Conservation (phyloP, 2,797 vertebrate species). For the Pipistrellus kuhlii region DNA sequence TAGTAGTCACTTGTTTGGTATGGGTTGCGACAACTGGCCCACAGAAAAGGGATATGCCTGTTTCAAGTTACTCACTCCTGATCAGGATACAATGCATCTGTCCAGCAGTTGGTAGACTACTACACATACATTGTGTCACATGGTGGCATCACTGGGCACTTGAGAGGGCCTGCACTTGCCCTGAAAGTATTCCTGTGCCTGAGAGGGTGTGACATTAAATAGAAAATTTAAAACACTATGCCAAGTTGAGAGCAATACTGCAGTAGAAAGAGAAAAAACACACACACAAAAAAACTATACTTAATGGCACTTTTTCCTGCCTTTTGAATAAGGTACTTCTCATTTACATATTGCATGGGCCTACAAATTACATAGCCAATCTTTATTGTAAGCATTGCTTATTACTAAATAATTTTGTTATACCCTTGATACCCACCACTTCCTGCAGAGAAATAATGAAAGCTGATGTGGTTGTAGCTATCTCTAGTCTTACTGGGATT, state of each 20-base stretch:
- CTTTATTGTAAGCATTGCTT: not conserved
- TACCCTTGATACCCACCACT: not conserved
- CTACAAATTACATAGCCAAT: constrained; percentile 40
- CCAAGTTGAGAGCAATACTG: not conserved
- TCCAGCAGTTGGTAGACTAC: not conserved
- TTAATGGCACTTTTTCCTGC: constrained; percentile 19
- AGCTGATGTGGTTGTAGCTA: not conserved
- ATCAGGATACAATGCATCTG: not conserved
- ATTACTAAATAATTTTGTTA: constrained; percentile 39
- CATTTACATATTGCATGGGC: constrained; percentile 10
- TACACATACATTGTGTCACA: not conserved
- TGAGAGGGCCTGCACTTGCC: not conserved
- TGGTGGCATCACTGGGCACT: not conserved
- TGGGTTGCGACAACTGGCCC: not conserved
- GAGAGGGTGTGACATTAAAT: constrained; percentile 31
- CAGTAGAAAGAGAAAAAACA: not conserved
- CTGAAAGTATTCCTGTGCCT: not conserved
- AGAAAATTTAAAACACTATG: not conserved
- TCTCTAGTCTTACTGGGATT: constrained; percentile 3
- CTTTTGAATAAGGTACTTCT: constrained; percentile 8
- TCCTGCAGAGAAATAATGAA: constrained; percentile 33
- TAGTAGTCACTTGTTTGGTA: not conserved
- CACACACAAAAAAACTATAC: not conserved
- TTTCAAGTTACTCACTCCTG: not conserved
- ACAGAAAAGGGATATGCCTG: not conserved